Evolutionary conservation across 2,888 invertebrate species (phyloP).

Genomic region (Yponomeuta evonymella): DNA sequence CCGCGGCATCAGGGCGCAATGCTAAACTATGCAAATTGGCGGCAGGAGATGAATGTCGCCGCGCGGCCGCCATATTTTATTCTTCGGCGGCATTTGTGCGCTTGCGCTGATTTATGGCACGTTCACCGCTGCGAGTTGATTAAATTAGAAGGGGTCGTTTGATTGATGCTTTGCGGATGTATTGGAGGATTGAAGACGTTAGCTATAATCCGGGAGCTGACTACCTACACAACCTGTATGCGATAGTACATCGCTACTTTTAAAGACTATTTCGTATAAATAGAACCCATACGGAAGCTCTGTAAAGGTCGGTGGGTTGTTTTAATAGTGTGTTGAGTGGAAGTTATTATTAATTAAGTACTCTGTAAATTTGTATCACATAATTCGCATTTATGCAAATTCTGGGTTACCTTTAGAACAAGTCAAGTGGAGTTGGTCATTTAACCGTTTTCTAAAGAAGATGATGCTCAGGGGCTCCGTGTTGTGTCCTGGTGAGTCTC

Average conservation of each 20-base stretch:
- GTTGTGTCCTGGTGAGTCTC: too few species aligned
- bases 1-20: conserved; percentile 23
- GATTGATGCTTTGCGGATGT: conserved; percentile 6
- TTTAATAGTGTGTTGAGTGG: too few species aligned
- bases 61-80: conserved; percentile 38
- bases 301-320: too few species aligned
- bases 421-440: too few species aligned
- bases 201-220: neutral
- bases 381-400: too few species aligned
- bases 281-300: too few species aligned
- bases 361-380: too few species aligned
- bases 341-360: too few species aligned
- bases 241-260: neutral
- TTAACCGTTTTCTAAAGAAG: too few species aligned
- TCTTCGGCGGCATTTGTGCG: conserved; percentile 22
- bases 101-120: conserved; percentile 33
- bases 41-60: conserved; percentile 45
- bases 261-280: too few species aligned
- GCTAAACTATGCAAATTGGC: conserved; percentile 46
- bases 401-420: too few species aligned
- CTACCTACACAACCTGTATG: neutral
- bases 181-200: neutral
- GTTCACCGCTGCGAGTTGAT: conserved; percentile 33
- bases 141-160: conserved; percentile 37
- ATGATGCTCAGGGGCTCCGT: too few species aligned